These are phyloP conservation scores for Melanotus villosus DNA, from an alignment of 2,888 invertebrate species.

Conservation along the genomic window DNA sequence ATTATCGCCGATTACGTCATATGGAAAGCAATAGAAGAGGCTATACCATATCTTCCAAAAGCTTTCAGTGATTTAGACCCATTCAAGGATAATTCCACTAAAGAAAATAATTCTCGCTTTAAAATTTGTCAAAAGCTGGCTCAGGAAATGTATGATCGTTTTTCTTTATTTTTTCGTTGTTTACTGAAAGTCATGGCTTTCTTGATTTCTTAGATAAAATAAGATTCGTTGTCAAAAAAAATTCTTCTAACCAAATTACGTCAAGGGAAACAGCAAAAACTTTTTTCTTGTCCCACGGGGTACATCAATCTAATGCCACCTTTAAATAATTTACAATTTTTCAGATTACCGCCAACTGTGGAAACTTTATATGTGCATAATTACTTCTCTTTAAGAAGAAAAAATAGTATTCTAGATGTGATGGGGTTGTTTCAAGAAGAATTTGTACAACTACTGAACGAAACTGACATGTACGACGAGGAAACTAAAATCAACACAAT, in stretches of 20 bases:
- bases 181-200: too few relatives aligned
- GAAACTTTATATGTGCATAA: conserved; percentile 28
- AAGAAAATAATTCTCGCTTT: too few relatives aligned
- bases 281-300: too few relatives aligned
- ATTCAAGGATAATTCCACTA: neutral
- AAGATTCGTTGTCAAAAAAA: too few relatives aligned
- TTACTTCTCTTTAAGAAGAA: conserved; percentile 22
- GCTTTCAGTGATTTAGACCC: conserved; percentile 24
- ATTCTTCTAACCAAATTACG: too few relatives aligned
- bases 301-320: too few relatives aligned
- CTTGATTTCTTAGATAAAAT: too few relatives aligned
- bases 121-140: too few relatives aligned
- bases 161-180: too few relatives aligned
- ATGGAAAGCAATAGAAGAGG: conserved; percentile 31
- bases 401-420: conserved; percentile 7
- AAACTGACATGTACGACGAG: conserved; percentile 33
- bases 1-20: conserved; percentile 32
- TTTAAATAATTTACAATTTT: too few relatives aligned
- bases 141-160: too few relatives aligned
- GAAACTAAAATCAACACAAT: conserved; percentile 22
- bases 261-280: too few relatives aligned
- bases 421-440: conserved; percentile 21
- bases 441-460: conserved; percentile 23
- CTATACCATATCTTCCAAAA: conserved; percentile 31
- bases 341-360: conserved; percentile 35